Evolutionary conservation across 1,140 invertebrate genomes (phyloP), one percentile per base, ranked within the genome.

Genomic region (Cecropterus lyciades): DNA sequence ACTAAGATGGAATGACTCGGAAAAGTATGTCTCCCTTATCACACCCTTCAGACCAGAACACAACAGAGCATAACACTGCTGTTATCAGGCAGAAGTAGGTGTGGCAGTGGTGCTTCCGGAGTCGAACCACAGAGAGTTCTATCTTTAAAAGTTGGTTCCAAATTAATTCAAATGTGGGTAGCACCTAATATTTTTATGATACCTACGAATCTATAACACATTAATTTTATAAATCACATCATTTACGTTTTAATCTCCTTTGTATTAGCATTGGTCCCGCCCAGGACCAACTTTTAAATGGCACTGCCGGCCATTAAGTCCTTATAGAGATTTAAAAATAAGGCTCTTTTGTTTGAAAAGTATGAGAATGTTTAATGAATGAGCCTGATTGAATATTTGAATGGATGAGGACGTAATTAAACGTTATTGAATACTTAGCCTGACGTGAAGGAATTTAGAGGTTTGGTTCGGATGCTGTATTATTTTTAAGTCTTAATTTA

Each of bases 311-410:
- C 71, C 66, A 66, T 75, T 75, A 78, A 80, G 67, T 69, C 79
- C 79, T 81, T 80, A 79, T 65, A 68, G 67, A 66, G 48, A 45
- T 65, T 55, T 65, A 71, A 57, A 76, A 55, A 87, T 80, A 88
- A 88, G 75, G 75, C 57, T 52, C 75, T 74, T 88, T 90, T 90
- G 87, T 90, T 88, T 90, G 87, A 82, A 69, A 60, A 63, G 67
- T 80, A 84, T 86, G 79, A 84, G 80, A 83, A 82, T 66, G 67
- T 70, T 79, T 74, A 82, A 79, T 84, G 72, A 84, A 80, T 77
- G 77, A 75, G 74, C 64, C 59, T 75, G 81, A 82, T 80, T 77
- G 82, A 85, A 75, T 64, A 55, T 67, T 76, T 80, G 66, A 72
- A 70, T 72, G 66, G 67, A 70, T 72, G 73, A 79, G 79, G 83